Percentiles rank a stretch among this genome's conserved stretches.
Evolutionary conservation across 2,113 vertebrate species (phyloP).

Genomic region (Oryzias melastigma): DNA sequence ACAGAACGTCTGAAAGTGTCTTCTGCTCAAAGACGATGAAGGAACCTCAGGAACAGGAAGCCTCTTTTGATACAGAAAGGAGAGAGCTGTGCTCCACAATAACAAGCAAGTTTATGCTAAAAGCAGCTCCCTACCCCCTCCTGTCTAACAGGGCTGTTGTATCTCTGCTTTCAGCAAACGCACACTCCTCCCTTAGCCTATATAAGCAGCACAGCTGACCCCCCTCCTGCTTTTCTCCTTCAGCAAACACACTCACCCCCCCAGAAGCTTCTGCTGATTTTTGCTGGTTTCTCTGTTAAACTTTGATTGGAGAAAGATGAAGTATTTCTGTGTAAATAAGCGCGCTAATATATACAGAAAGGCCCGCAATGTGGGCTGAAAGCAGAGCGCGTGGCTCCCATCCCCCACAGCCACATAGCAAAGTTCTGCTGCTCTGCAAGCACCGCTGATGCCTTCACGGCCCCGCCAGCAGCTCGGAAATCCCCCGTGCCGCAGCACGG

Average conservation of each 20-base stretch:
- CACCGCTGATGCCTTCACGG: constrained; percentile 63
- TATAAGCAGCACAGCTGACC: constrained; percentile 70
- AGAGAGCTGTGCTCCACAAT: constrained; percentile 53
- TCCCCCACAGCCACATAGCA: constrained; percentile 80
- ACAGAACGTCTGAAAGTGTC: constrained; percentile 24
- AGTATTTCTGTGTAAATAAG: constrained; percentile 39
- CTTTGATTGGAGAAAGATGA: constrained; percentile 22
- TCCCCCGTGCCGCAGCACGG: constrained; percentile 28
- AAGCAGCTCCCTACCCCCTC: constrained; percentile 70
- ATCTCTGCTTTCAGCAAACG: constrained; percentile 56
- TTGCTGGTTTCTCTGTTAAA: constrained; percentile 40
- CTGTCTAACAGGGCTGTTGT: constrained; percentile 52
- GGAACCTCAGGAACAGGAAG: constrained; percentile 23
- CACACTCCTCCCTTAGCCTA: constrained; percentile 69
- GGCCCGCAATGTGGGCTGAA: constrained; percentile 71
- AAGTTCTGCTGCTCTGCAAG: constrained; percentile 81
- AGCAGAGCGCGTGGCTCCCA: constrained; percentile 71
- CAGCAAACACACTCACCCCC: constrained; percentile 48
- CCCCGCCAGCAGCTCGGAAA: constrained; percentile 39
- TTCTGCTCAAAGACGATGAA: constrained; percentile 38
- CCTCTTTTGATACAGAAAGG: constrained; percentile 31
- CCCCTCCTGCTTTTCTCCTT: constrained; percentile 58
- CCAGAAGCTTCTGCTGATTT: constrained; percentile 32
- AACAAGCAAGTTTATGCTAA: constrained; percentile 74
- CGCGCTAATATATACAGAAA: constrained; percentile 61